Base-by-base conservation (phyloP, 2,797 vertebrate species). In the Neoniphon sammara region DNA sequence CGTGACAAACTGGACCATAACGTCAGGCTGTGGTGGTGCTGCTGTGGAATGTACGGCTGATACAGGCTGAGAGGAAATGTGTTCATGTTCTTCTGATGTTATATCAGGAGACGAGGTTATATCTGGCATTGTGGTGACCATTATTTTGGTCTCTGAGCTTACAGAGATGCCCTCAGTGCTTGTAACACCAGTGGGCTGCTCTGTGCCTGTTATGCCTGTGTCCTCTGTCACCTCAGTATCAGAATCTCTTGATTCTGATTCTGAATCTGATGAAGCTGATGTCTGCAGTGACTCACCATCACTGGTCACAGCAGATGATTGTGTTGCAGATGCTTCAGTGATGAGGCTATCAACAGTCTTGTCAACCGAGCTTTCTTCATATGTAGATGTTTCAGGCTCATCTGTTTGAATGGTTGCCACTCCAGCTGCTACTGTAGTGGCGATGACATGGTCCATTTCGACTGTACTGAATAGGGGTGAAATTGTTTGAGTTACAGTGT, bases 1-100 rank as follows among this genome's bases (percentile, higher is more conserved):
- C 53, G 77, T 65, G 47, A 75, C 76, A 86, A 73, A 83, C 21
- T 88, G 71, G 27, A 85, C 52, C 0, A 39, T 42, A 46, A 81
- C 46, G 47, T 87, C 83, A 61, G 82, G 61, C 58, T 81, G 58
- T 42, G 64, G 68, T 63, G 82, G 21, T 59, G 42, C 50, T 73
- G 57, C 49, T 70, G 64, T 46, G 69, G 66, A 75, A 62, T 36
- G 34, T 21, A 68, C 53, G 62, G 75, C 60, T 73, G 66, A 72
- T 60, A 66, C 57, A 34, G 65, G n/a, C 36, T 71, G 54, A 42
- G 31, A 60, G 1, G 54, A 70, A 57, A 73, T 66, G 4, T 1
- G 31, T 47, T 71, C 61, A 14, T 20, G 21, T 8, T 39, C 62
- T 34, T 64, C 44, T 64, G 27, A 49, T 52, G 62, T 17, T 9